These are phyloP conservation scores for Epistrophe eligans DNA, from an alignment of 2,888 invertebrate species.

Conservation along the genomic window DNA sequence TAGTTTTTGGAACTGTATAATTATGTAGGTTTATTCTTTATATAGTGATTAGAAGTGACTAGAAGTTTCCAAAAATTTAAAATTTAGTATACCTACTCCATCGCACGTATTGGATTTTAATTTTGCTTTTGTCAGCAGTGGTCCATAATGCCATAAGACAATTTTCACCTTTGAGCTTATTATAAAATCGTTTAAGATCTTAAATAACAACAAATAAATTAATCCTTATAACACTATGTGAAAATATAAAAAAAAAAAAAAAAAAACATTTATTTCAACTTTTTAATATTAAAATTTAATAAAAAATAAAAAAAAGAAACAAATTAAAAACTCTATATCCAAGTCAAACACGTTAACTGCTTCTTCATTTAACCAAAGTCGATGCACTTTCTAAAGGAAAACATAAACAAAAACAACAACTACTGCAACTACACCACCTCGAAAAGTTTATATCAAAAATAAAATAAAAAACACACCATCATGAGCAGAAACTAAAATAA, in stretches of 20 bases:
- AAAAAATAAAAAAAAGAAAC: constrained; percentile 4
- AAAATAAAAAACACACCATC: constrained; percentile 9
- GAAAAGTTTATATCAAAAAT: not conserved
- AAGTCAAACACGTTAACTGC: constrained; percentile 39
- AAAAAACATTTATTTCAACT: not conserved
- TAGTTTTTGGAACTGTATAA: too few relatives aligned
- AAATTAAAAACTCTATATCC: constrained; percentile 17
- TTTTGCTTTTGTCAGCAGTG: too few relatives aligned
- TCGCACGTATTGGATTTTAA: too few relatives aligned
- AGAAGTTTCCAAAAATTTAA: too few relatives aligned
- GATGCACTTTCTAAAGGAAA: constrained; percentile 14
- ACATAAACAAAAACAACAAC: constrained; percentile 25
- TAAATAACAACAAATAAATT: not conserved
- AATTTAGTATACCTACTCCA: too few relatives aligned
- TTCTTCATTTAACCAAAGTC: constrained; percentile 35
- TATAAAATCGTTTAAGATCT: not conserved
- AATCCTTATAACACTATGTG: not conserved
- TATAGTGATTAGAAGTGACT: too few relatives aligned
- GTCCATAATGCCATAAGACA: too few relatives aligned
- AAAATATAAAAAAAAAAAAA: not conserved
- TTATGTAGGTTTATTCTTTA: too few relatives aligned
- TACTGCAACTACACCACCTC: constrained; percentile 1
- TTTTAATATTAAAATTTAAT: constrained; percentile 29
- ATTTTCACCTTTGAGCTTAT: not conserved
- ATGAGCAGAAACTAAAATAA: not conserved